Base-by-base conservation (phyloP, 1,140 invertebrate genomes). In the Megathymus violae region DNA sequence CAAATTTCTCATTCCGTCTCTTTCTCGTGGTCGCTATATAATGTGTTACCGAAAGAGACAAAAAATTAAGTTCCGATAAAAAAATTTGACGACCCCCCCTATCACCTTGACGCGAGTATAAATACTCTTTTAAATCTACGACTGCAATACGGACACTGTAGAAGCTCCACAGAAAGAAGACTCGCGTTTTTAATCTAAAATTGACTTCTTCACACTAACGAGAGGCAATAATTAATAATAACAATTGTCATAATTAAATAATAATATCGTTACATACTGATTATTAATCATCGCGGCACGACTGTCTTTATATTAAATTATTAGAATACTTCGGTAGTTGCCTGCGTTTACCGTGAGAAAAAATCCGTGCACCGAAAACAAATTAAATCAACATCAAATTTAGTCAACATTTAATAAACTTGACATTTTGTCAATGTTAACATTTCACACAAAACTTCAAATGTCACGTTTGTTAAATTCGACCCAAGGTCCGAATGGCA, bases 131-230 rank as follows among this genome's bases (percentile, higher is more conserved):
- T 11, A 41, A 27, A 4, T 43, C 36, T 54, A 41, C 41, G 13
- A 41, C 38, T 25, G 27, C 47, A 50, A 27, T 43, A 40, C 27
- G 51, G 51, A 41, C 38, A 41, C 36, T 36, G 9, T 19, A 9
- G 22, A 54, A 54, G 38, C 38, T 41, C 38, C 10, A 46, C 19
- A 44, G 14, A 46, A 46, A n/a, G 14, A 44, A 44, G n/a, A 13
- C 34, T 15, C 38, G 40, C 13, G 36, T 17, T 43, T 56, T 31
- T 43, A 41, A 56, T 56, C 40, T 44, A 56, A 11, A 56, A 56
- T 56, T 56, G 52, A 56, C 52, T 31, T 54, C n/a, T 25, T 31
- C 9, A 31, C 9, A 31, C 9, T 43, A 52, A 40, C 36, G 15
- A 41, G 40, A 43, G 38, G 36, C 51, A 41, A 31, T 41, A 17